A percentile compares a stretch with the other conserved stretches of the same genome.
These are phyloP conservation scores for Drosophila mimetica DNA, from an alignment of 2,888 invertebrate species.

Conservation along the genomic window DNA sequence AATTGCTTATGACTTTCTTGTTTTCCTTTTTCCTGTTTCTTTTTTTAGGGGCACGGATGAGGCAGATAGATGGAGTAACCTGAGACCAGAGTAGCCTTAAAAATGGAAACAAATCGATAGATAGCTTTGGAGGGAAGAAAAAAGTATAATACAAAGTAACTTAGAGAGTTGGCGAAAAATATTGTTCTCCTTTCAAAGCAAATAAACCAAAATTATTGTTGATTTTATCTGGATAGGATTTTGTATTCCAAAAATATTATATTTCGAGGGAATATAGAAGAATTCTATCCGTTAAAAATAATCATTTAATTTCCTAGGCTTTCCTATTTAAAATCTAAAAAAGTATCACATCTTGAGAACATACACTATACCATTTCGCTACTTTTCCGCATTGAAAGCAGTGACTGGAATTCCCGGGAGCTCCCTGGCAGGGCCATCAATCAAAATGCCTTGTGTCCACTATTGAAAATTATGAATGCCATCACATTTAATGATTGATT, in stretches of 20 bases:
- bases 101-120: constrained; percentile 64
- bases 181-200: constrained; percentile 2
- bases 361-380: not conserved
- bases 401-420: constrained; percentile 33
- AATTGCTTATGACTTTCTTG: constrained; percentile 68
- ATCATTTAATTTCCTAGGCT: not conserved
- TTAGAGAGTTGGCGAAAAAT: not conserved
- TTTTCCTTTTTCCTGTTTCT: constrained; percentile 31
- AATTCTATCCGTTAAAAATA: not conserved
- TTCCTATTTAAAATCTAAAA: not conserved
- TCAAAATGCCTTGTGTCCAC: constrained; percentile 70
- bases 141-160: not conserved
- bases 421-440: constrained; percentile 57
- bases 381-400: not conserved
- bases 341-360: not conserved
- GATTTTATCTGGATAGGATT: no score
- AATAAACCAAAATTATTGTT: no score
- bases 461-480: constrained; percentile 77
- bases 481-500: constrained; percentile 78
- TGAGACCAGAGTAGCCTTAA: constrained; percentile 44
- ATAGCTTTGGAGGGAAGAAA: constrained; percentile 8
- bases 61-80: constrained; percentile 37
- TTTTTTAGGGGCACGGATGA: constrained; percentile 6
- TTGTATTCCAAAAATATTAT: no score
- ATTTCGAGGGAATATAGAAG: no score